phyloP scores from a whole-genome alignment of 2,888 invertebrate genomes.

The Miltochrista miniata region DNA sequence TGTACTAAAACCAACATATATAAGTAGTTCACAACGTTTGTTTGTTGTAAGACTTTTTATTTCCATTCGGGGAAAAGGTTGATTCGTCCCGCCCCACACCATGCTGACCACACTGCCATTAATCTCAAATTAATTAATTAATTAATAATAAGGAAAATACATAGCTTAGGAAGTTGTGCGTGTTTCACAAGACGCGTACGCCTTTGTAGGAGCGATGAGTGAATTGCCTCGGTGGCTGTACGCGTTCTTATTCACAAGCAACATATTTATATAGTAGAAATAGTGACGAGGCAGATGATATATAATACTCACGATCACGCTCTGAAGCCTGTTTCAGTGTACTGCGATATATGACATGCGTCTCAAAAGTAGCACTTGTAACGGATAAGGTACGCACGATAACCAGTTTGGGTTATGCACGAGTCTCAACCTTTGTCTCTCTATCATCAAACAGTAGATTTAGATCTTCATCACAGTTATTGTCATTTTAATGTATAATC shows the following conservation, averaged over 20 bases:
- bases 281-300: slow-evolving; percentile 28
- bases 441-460: slow-evolving; percentile 5
- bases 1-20: slow-evolving; percentile 37
- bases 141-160: slow-evolving; percentile 38
- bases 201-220: slow-evolving; percentile 12
- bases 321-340: slow-evolving; percentile 75
- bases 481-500: slow-evolving; percentile 13
- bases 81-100: slow-evolving; percentile 70
- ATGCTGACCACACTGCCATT: slow-evolving; percentile 78
- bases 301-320: slow-evolving; percentile 18
- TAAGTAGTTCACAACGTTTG: slow-evolving; percentile 50
- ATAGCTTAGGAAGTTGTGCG: slow-evolving; percentile 50
- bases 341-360: slow-evolving; percentile 42
- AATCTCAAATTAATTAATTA: slow-evolving; percentile 56
- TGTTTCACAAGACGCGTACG: slow-evolving; percentile 31
- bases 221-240: slow-evolving; percentile 1
- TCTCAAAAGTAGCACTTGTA: not conserved
- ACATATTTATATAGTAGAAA: slow-evolving; percentile 11
- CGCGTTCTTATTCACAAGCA: not conserved
- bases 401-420: not conserved
- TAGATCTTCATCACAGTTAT: slow-evolving; percentile 30
- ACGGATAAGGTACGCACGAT: not conserved
- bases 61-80: slow-evolving; percentile 55
- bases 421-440: not conserved
- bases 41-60: slow-evolving; percentile 55